Base-by-base conservation (phyloP, 2,113 vertebrate species). In the Leiothrix lutea region DNA sequence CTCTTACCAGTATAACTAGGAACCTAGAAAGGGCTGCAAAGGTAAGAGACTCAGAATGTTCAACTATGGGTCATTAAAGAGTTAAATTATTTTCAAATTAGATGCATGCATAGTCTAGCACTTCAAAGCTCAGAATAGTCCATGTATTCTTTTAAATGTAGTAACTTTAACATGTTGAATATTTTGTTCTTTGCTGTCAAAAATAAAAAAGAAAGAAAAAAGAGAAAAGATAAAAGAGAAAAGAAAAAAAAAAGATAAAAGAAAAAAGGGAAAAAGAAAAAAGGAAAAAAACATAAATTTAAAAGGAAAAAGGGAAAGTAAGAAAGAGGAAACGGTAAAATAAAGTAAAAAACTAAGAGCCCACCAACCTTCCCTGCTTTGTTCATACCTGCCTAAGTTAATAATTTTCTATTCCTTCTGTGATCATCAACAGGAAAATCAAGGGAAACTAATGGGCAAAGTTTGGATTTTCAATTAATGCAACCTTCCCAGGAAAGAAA, bases 221-320 rank as follows among this genome's bases (percentile, higher is more conserved):
- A 5, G 17, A 6, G 5, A 7, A 11, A 4, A 1, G n/a, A n/a
- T n/a, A n/a, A 14, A 26, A 4, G 13, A 45, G 8, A 23, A 23
- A 21, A 47, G 19, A 47, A 22, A 12, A 47, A 22, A 5, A 33
- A 21, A 44, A 4, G 22, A 12, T 7, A 24, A 14, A 12, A 14
- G 7, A 35, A 3, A 14, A 6, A 28, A 19, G 17, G 11, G 3
- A 8, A 24, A 11, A 7, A 35, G 5, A 13, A 8, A 57, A n/a
- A 3, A 5, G 6, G 16, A 24, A 40, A 8, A 8, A 24, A 23
- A 5, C 42, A 14, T 48, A 48, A 48, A 53, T 53, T 28, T 15
- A 53, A 53, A 29, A 53, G 14, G 14, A 3, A 14, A 42, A 70
- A 21, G 11, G 0, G 1, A 14, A 38, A 10, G 47, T 8, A 6